Evolutionary conservation across 2,888 invertebrate genomes (phyloP), one percentile per base, ranked within the genome.

Genomic region (Lydus trimaculatus): DNA sequence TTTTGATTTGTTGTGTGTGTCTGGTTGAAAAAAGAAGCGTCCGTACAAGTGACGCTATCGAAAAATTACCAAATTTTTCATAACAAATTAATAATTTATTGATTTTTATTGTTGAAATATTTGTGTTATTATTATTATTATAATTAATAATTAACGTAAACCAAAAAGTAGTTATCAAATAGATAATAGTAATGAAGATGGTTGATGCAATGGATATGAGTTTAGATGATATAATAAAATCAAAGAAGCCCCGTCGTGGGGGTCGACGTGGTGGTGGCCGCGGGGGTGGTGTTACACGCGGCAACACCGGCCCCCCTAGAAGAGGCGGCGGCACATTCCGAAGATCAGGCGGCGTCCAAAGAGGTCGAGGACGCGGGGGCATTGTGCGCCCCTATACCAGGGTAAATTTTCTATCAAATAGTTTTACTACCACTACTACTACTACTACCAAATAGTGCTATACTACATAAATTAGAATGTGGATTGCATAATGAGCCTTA

Each of bases 181-280:
- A 17, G 0, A n/a, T 6, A 17, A 17, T 4, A 11, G 20, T 48
- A 48, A 48, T 48, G 52, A 92, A 88, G 86, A 96, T 96, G 96
- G 93, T 93, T 80, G 95, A 96, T 83, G 96, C 95, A 89, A 95
- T 98, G 86, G 98, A 98, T 86, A 94, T 98, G 95, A 97, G 97
- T 82, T 89, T 98, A 78, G 98, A 98, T 85, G 98, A 98, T 79
- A 97, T 98, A 71, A 98, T 98, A 80, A 97, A 95, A 87, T 92
- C 91, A 82, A 93, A 89, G 79, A 94, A 92, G 86, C 88, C 89
- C 71, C 89, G 91, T 72, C 87, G 91, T 74, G 88, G 90, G 64
- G 89, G 90, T 61, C 87, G 89, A 65, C 87, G 89, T 39, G 85
- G 88, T 17, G 83, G 87, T 17, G 84, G 88, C 17, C 84, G 88